Conservation (phyloP, 23 tunicate species). For the Ciona savignyi region DNA sequence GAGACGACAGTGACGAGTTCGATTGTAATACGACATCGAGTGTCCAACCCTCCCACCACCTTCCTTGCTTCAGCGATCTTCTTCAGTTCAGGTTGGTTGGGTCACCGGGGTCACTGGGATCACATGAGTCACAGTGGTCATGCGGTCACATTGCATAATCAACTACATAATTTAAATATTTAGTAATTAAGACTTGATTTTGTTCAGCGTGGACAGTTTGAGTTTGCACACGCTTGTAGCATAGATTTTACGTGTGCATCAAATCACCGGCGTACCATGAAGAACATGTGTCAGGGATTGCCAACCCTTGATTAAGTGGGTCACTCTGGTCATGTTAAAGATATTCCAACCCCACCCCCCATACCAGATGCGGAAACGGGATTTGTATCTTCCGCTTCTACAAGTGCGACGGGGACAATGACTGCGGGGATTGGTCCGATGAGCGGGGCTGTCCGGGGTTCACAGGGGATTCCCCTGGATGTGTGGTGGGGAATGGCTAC, state of each 20-base stretch:
- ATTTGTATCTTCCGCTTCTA: conserved; percentile 17
- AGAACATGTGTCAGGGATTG: too few relatives aligned
- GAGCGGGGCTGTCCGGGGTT: conserved; percentile 25
- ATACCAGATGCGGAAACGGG: conserved; percentile 19
- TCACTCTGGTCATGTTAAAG: too few relatives aligned
- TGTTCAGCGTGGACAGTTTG: too few relatives aligned
- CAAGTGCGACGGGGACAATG: conserved; percentile 65
- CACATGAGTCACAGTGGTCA: too few relatives aligned
- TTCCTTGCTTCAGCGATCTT: conserved; percentile 26
- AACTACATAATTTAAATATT: too few relatives aligned
- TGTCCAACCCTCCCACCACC: background rate
- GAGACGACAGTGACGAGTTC: conserved; percentile 46
- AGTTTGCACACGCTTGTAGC: too few relatives aligned
- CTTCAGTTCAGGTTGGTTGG: conserved; percentile 33
- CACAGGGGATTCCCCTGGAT: conserved; percentile 1
- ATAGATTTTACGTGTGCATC: too few relatives aligned
- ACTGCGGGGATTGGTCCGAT: conserved; percentile 85
- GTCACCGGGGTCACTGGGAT: too few relatives aligned
- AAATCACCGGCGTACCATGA: too few relatives aligned
- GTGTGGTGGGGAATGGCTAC: conserved; percentile 18
- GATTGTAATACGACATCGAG: conserved; percentile 14
- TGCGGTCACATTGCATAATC: too few relatives aligned
- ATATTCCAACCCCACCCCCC: background rate
- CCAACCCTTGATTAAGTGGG: too few relatives aligned
- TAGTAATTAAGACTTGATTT: too few relatives aligned